Base-by-base conservation (phyloP, 2,888 invertebrate genomes). In the Chalcosyrphus nemorum region DNA sequence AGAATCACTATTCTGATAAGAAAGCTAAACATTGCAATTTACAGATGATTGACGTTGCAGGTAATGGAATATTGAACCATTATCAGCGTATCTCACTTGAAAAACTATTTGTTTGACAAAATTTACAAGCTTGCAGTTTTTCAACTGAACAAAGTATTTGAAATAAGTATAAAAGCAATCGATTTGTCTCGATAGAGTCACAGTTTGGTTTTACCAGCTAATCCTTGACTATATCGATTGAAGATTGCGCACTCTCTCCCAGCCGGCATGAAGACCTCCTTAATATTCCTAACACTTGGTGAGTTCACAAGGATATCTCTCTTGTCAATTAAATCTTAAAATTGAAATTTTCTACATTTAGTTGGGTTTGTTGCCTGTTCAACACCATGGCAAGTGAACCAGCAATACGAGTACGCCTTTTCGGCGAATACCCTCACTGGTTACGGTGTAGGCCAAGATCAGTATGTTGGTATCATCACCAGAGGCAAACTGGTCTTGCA, bases 371-470 rank as follows among this genome's bases (percentile, higher is more conserved):
- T 89, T 76, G 88, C 89, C 65, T 90, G 72, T 32, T 75, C 82
- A 65, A 50, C 81, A 86, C 94, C 93, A 68, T 95, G 94, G 94
- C 92, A 93, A 88, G 89, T 90, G 47, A 93, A 94, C 81, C 92
- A 92, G 86, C 91, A 93, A 87, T 95, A 95, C 90, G 91, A 91
- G 38, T 95, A 95, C 89, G 90, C 93, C 9, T 93, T 95, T 5
- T 90, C 92, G 38, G 92, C 93, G n/a, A 92, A 93, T 71, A 95
- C 95, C 0, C 87, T 95, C 41, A 93, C 94, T 1, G 92, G 93
- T 21, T 91, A 94, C 11, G 93, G 93, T 70, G 93, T 94, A 38
- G 89, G 93, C 2, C 91, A 93, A 24, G 92, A 94, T 68, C 92
- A 93, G 86, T 93, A 92, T 87, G 89, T 92, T 15, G 94, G 94